Evolutionary conservation across 2,797 vertebrate genomes (phyloP), one percentile per base, ranked within the genome.

Genomic region (Micropoecilia bifurca): DNA sequence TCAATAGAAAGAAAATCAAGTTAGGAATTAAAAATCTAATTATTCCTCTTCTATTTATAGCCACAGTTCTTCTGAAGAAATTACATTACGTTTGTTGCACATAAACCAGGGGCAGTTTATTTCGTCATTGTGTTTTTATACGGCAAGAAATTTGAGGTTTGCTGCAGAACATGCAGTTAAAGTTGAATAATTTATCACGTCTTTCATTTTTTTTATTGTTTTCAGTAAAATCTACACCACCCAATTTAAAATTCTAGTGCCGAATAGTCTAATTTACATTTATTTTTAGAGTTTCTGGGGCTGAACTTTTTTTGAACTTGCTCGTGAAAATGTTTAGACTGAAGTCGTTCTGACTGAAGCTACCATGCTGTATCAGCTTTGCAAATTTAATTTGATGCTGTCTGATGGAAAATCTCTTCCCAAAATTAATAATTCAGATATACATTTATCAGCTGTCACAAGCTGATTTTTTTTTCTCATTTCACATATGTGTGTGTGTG

Each of bases 311-410:
- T 57, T 36, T 83, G 53, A 79, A 82, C 77, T 81, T 69, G 25
- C 81, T 63, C 30, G 48, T 47, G 0, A 36, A 47, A 1, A 47
- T 25, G 61, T 63, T 72, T 48, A 33, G 36, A 74, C 61, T 55
- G 0, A 82, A 81, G 81, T 84, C 74, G 68, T 71, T 78, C 39
- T 71, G 45, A 14, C 69, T 75, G 59, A 77, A 10, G 57, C 28
- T 39, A 72, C 84, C 48, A 25, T n/a, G 39, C 77, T 71, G 41
- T 22, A 18, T 75, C 61, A 33, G 47, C 47, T 80, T 72, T 18
- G 48, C 77, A 20, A 79, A 77, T 53, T 1, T 66, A 28, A 45
- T 30, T 71, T 25, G 6, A 3, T 22, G 20, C 13, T 75, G 46
- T 78, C 50, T 45, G 22, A 76, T 72, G 8, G 30, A 18, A 47